A percentile compares a stretch with the other conserved stretches of the same genome.
These are phyloP conservation scores for Collichthys lucidus DNA, from an alignment of 2,113 vertebrate species.

Conservation along the genomic window DNA sequence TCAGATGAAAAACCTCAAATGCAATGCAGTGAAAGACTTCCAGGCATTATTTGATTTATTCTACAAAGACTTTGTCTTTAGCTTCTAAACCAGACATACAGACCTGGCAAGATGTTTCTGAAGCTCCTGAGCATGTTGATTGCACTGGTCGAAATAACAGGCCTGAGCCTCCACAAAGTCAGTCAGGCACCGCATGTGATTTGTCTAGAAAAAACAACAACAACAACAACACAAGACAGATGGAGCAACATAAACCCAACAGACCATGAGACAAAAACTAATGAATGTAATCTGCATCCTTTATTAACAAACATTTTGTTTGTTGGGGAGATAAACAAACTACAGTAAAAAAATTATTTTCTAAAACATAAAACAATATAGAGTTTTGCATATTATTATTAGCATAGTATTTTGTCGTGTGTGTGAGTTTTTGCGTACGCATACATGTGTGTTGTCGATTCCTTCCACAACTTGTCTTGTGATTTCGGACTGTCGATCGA, in stretches of 20 bases:
- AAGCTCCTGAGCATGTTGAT: conserved; percentile 93
- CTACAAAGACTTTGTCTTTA: not conserved
- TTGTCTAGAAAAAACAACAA: conserved; percentile 72
- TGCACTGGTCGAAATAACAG: conserved; percentile 92
- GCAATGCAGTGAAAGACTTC: not conserved
- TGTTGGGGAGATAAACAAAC: too few relatives aligned
- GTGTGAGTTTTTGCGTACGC: conserved; percentile 39
- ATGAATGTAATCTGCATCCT: not conserved
- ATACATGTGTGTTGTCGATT: conserved; percentile 92
- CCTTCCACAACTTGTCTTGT: conserved; percentile 90
- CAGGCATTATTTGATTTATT: not conserved
- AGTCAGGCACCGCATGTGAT: conserved; percentile 92
- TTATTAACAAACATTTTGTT: not conserved
- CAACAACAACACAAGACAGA: not conserved
- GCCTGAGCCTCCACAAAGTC: conserved; percentile 96
- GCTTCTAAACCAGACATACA: not conserved
- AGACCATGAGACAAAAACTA: not conserved
- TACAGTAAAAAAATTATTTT: too few relatives aligned
- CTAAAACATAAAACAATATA: not conserved
- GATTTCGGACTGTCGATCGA: conserved; percentile 93
- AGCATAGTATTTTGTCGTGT: not conserved
- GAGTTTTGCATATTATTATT: not conserved
- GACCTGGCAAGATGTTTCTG: conserved; percentile 95
- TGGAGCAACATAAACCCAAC: not conserved
- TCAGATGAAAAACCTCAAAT: not conserved